Conservation (phyloP, 2,113 vertebrate genomes). For the Cyprinodon tularosa region DNA sequence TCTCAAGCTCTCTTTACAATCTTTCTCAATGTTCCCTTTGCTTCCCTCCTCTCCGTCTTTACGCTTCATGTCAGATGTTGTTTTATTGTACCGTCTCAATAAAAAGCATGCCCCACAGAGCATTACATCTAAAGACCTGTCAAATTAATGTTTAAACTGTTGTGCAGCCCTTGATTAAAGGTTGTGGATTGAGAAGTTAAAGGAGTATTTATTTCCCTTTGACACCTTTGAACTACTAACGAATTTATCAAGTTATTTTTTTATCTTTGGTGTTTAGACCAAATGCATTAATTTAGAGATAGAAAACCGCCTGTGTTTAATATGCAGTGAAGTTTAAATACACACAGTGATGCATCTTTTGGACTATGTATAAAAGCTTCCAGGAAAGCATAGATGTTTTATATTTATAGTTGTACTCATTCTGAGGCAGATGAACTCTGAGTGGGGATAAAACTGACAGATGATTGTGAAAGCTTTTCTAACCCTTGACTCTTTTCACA, state of each 20-base stretch:
- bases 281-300: neutral
- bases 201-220: neutral
- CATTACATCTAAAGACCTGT: conserved; percentile 1
- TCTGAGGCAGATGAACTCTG: too few species aligned
- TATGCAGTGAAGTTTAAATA: neutral
- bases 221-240: neutral
- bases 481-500: too few species aligned
- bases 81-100: conserved; percentile 33
- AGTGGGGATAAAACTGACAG: too few species aligned
- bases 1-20: neutral
- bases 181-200: neutral
- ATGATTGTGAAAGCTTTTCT: too few species aligned
- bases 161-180: neutral
- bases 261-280: neutral
- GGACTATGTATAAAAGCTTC: neutral
- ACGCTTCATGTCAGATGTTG: conserved; percentile 14
- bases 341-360: neutral
- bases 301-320: neutral
- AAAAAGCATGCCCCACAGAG: conserved; percentile 51
- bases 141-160: conserved; percentile 6
- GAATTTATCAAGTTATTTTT: neutral
- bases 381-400: neutral
- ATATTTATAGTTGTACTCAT: neutral
- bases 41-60: neutral
- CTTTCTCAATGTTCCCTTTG: neutral